Percentiles rank a stretch among this genome's conserved stretches.
Conservation (phyloP, 2,113 vertebrate species). For the Cyanoderma ruficeps region DNA sequence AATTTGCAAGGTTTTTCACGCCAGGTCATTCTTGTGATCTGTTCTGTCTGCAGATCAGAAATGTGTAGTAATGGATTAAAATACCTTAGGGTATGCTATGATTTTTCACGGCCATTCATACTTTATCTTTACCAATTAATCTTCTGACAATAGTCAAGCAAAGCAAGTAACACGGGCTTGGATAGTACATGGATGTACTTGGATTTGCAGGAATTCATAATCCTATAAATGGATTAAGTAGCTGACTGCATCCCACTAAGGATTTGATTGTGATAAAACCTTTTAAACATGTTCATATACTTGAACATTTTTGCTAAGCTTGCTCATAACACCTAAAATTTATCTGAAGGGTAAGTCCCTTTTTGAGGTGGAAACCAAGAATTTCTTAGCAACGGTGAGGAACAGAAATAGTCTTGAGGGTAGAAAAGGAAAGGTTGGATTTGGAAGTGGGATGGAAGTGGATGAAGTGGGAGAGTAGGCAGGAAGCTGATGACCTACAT, state of each 20-base stretch:
- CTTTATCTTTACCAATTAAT: background rate
- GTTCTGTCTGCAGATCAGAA: background rate
- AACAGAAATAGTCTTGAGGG: background rate
- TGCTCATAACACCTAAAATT: background rate
- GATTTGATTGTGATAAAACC: background rate
- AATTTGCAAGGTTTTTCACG: background rate
- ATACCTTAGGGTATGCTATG: background rate
- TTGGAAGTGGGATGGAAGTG: background rate
- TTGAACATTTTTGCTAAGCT: background rate
- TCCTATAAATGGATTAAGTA: accelerated
- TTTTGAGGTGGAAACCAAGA: background rate
- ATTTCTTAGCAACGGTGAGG: background rate
- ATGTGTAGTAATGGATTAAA: background rate
- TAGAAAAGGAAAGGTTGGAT: background rate
- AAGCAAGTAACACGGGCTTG: background rate
- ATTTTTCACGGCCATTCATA: background rate
- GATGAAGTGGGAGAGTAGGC: background rate
- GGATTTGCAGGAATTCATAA: background rate
- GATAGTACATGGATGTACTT: background rate
- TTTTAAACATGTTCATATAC: background rate
- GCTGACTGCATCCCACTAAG: background rate
- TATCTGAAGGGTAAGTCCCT: background rate
- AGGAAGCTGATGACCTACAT: background rate
- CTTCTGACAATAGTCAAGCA: background rate
- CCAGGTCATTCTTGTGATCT: background rate